Evolutionary conservation across 2,113 vertebrate species (phyloP), one percentile per base, ranked within the genome.

Genomic region (Odontesthes bonariensis): DNA sequence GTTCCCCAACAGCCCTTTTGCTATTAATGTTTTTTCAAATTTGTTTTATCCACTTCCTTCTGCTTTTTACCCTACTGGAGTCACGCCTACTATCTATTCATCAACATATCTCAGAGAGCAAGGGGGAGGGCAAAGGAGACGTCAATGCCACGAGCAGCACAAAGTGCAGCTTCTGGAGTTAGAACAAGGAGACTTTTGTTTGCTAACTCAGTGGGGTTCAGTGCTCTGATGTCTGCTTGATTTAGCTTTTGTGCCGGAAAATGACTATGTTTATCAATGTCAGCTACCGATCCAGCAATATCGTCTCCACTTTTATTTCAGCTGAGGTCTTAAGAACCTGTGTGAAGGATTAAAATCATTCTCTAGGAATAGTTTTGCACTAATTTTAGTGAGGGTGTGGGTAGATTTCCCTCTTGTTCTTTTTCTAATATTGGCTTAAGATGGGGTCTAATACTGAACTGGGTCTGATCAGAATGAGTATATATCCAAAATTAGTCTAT

Each of bases 161-260:
- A 86, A 83, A 90, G 82, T 86, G 87, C 49, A 42, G 83, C 86
- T 81, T 82, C 79, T 80, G 76, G 75, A 83, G 62, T 72, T 66
- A 56, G 81, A 88, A 91, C 89, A 91, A 86, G 85, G 70, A 56
- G 77, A 81, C 86, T 66, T 87, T 82, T 91, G 88, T 90, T 82
- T 84, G 72, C 69, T 51, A 72, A 52, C 74, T 89, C 80, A 62
- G 42, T 84, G 74, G 71, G 65, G 73, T 76, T 90, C 81, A 74
- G 58, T 61, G 68, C 79, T 80, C 56, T 76, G 74, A 81, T 79
- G 76, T 90, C 82, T 84, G 77, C 77, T 84, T 44, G 67, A 84
- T 85, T 85, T 73, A 72, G 42, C 80, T 51, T 61, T 64, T 77
- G 44, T 79, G 23, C 69, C 0, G 4, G 54, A 87, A 89, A 87